phyloP scores from a whole-genome alignment of 2,113 vertebrate genomes.

The Apodemus speciosus region DNA sequence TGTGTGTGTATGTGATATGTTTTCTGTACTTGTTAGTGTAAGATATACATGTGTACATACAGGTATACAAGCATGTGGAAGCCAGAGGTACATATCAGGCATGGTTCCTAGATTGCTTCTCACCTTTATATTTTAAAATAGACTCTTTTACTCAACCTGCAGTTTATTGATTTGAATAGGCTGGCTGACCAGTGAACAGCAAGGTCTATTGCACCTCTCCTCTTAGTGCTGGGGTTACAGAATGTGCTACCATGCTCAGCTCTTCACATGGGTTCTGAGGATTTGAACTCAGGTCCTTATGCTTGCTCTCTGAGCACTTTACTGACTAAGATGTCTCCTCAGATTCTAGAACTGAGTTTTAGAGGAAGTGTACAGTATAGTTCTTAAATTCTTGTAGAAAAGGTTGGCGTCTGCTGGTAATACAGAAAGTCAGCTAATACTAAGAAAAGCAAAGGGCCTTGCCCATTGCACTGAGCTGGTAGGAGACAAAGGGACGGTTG shows the following conservation, averaged over 20 bases:
- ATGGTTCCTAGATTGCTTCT: background rate
- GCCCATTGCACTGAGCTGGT: background rate
- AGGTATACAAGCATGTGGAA: background rate
- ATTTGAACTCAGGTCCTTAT: background rate
- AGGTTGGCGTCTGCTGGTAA: slow-evolving; percentile 40
- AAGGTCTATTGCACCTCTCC: background rate
- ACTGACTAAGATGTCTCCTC: background rate
- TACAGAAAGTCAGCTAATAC: background rate
- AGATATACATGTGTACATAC: background rate
- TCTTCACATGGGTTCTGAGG: background rate
- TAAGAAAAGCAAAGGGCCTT: slow-evolving; percentile 3
- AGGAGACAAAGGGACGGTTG: background rate
- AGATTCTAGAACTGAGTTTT: background rate
- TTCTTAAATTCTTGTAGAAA: slow-evolving; percentile 4
- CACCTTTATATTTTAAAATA: background rate
- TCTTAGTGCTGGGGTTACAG: background rate
- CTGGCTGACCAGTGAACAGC: background rate
- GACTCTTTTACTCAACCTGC: background rate
- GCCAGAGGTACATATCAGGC: background rate
- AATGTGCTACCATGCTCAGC: background rate
- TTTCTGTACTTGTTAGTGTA: background rate
- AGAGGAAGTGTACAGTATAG: slow-evolving; percentile 1
- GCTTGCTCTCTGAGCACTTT: background rate
- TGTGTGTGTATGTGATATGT: background rate
- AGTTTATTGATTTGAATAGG: background rate